Percentiles rank a stretch among this genome's conserved stretches.
These are phyloP conservation scores for Hydrotaea diabolus DNA, from an alignment of 2,888 invertebrate species.

Conservation along the genomic window DNA sequence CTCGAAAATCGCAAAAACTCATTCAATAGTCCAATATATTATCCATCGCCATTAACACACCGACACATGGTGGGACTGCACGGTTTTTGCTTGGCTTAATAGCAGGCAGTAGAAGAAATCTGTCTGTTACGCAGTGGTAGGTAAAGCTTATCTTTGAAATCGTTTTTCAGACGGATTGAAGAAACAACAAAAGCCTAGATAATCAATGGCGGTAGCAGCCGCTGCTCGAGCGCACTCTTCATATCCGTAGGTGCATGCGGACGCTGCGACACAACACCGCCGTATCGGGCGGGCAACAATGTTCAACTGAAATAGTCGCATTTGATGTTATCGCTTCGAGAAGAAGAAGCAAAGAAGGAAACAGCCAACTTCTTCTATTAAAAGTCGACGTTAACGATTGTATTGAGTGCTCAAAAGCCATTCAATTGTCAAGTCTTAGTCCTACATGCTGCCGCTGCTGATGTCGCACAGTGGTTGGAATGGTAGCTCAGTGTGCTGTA, in stretches of 20 bases:
- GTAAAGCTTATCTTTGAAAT: slow-evolving; percentile 65
- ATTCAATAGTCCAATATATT: slow-evolving; percentile 57
- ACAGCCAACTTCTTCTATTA: slow-evolving; percentile 54
- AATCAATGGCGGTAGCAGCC: slow-evolving; percentile 45
- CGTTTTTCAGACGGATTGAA: slow-evolving; percentile 26
- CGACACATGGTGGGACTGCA: slow-evolving; percentile 24
- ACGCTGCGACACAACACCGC: neutral
- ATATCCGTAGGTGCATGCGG: neutral
- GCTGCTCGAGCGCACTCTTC: neutral
- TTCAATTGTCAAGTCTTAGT: slow-evolving; percentile 66
- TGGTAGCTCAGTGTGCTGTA: too few species aligned
- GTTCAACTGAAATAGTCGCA: slow-evolving; percentile 35
- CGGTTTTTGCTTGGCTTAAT: slow-evolving; percentile 10
- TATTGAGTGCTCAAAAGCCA: slow-evolving; percentile 68
- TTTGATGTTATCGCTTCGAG: slow-evolving; percentile 65
- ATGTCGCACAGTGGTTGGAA: slow-evolving; percentile 5
- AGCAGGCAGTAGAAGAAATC: neutral
- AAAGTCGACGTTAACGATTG: slow-evolving; percentile 64
- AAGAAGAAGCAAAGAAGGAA: slow-evolving; percentile 37
- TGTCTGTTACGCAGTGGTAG: slow-evolving; percentile 66
- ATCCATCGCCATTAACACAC: slow-evolving; percentile 60
- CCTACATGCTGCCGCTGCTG: slow-evolving; percentile 28
- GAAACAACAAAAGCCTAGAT: slow-evolving; percentile 57
- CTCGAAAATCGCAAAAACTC: neutral
- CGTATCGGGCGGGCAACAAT: slow-evolving; percentile 14